Base-by-base conservation (phyloP, 2,888 invertebrate species). In the Drosophila siamana region DNA sequence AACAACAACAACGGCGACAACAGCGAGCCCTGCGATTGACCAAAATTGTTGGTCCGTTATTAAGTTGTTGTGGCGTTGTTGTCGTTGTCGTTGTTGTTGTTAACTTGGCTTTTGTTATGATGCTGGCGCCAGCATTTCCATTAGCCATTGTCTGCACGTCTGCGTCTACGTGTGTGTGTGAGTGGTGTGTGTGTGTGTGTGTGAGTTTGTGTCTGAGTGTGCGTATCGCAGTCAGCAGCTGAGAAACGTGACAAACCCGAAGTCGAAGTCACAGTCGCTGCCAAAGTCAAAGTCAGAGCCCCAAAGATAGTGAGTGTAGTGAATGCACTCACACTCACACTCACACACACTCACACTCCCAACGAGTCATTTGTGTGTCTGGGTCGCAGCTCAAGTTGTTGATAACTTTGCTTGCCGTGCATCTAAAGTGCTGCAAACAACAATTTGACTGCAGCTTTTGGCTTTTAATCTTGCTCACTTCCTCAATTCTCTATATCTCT, bases 61-160 rank as follows among this genome's bases (percentile, higher is more conserved):
- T 67, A 68, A 55, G 52, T 59, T 44, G 60, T 48, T 33, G 30
- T 26, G n/a, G n/a, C 69, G 30, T 44, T 67, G 30, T 50, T 50
- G 15, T n/a, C n/a, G n/a, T n/a, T n/a, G n/a, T n/a, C 11, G 38
- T 28, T 62, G 38, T 44, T 50, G 15, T 22, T 57, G 52, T 44
- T 52, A 36, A 13, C 36, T 66, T 60, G 19, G 47, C 50, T 54
- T 7, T 44, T 44, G 3, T 26, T 24, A 43, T 44, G 57, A 66
- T 79, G 85, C 85, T 85, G 82, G 81, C 82, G 81, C 81, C 81
- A 85, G 79, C 63, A 76, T 72, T 51, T 47, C 56, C 59, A 65
- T 60, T 56, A 55, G 46, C 33, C 38, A 41, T 43, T 43, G 33
- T 43, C 15, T 55, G 7, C 13, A 11, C 4, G 4, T 28, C 8